phyloP scores from a whole-genome alignment of 2,888 invertebrate species.

The Athripsodes cinereus region DNA sequence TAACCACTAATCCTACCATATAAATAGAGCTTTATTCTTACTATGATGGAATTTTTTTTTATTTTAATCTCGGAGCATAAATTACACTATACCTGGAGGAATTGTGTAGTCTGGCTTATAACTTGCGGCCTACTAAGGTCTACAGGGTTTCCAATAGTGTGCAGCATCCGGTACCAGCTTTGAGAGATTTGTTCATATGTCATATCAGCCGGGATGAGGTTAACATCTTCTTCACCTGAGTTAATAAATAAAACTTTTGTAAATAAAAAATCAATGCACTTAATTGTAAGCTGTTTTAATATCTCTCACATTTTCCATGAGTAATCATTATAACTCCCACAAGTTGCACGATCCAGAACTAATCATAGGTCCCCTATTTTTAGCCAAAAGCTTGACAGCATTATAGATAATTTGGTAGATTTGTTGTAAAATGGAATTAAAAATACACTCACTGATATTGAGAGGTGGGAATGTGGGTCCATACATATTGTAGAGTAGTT shows the following conservation, averaged over 20 bases:
- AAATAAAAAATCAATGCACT: slow-evolving; percentile 3
- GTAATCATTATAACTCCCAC: too few relatives aligned
- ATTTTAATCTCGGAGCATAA: too few relatives aligned
- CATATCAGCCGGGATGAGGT: slow-evolving; percentile 78
- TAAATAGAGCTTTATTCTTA: too few relatives aligned
- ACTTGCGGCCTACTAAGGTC: slow-evolving; percentile 83
- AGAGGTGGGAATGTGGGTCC: slow-evolving; percentile 76
- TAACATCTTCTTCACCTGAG: slow-evolving; percentile 78
- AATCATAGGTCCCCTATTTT: too few relatives aligned
- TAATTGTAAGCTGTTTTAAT: too few relatives aligned
- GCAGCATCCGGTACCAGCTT: slow-evolving; percentile 92
- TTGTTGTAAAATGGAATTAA: not conserved
- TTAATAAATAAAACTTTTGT: too few relatives aligned
- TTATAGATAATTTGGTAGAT: not conserved
- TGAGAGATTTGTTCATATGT: slow-evolving; percentile 86
- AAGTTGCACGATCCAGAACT: too few relatives aligned
- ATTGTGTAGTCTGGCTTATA: slow-evolving; percentile 59
- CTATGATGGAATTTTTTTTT: too few relatives aligned
- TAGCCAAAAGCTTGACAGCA: too few relatives aligned
- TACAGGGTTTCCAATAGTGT: slow-evolving; percentile 92
- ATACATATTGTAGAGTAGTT: slow-evolving; percentile 81
- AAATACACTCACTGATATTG: slow-evolving; percentile 59
- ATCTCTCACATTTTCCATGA: too few relatives aligned
- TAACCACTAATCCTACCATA: too few relatives aligned
- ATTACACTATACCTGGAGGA: slow-evolving; percentile 47